Evolutionary conservation across 2,797 vertebrate species (phyloP), one percentile per base, ranked within the genome.

Genomic region (Ambastaia sidthimunki): DNA sequence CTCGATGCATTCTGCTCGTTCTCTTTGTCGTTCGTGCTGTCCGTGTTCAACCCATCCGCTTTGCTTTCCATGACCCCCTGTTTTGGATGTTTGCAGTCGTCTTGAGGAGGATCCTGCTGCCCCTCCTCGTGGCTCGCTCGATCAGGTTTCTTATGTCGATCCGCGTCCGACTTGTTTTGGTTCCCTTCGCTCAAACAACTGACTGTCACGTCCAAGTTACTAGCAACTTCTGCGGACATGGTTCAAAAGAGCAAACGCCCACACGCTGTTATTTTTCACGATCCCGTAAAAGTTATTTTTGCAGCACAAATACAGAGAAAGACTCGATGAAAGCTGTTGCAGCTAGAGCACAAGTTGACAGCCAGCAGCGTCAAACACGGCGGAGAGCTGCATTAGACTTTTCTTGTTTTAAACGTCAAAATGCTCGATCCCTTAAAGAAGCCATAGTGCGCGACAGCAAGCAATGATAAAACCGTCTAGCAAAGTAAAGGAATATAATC

Each of bases 201-300:
- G 71, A 90, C 90, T 90, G 92, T 93, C 92, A 93, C 86, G 87
- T 88, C 87, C 3, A 87, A 88, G 73, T 88, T 89, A 34, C 86
- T 88, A 86, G 89, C 87, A 75, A 93, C 92, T 88, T 94, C 92
- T 21, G 91, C 76, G 85, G 93, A 91, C 93, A 94, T 94, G 83
- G 87, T 93, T 91, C 89, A 89, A 47, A 59, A 66, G 69, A 50
- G 37, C 66, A 73, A 59, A 69, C 70, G 18, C 57, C 41, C n/a
- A 71, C 69, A 18, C 73, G 19, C 25, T 34, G 16, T 69, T 69
- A 59, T 44, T 41, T 66, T 52, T 72, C 50, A 57, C 81, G 83
- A 79, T 62, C 60, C 34, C 15, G 12, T 19, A 21, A 54, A 70
- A 60, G 81, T 15, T 1, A 9, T 85, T 82, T 90, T n/a, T 18